Conservation (phyloP, 2,888 invertebrate genomes). For the Drosophila monieri region DNA sequence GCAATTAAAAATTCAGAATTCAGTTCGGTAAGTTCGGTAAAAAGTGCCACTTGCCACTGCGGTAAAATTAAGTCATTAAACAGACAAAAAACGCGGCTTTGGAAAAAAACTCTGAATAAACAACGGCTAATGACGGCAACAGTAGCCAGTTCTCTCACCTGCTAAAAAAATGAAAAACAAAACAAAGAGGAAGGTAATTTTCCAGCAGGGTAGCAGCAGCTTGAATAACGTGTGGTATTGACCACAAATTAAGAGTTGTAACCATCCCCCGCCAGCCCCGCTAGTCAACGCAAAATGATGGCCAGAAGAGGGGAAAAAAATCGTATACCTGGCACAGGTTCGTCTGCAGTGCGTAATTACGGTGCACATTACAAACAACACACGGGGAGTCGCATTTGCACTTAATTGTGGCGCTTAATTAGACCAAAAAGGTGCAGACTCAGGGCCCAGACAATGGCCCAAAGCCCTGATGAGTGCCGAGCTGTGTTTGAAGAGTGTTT, state of each 20-base stretch:
- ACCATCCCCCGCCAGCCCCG: conserved; percentile 38
- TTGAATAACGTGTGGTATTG: conserved; percentile 58
- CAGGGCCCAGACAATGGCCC: conserved; percentile 63
- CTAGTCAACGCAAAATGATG: conserved; percentile 32
- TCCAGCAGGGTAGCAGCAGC: conserved; percentile 44
- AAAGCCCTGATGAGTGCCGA: conserved; percentile 40
- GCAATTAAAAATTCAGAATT: conserved; percentile 1
- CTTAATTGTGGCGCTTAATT: conserved; percentile 79
- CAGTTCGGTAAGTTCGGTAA: conserved; percentile 23
- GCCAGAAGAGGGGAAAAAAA: conserved; percentile 29
- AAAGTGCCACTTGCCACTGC: conserved; percentile 33
- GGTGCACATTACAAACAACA: conserved; percentile 67
- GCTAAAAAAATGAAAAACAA: conserved; percentile 24
- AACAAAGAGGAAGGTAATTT: conserved; percentile 55
- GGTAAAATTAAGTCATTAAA: conserved; percentile 71
- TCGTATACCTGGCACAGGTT: conserved; percentile 24
- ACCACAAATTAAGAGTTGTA: conserved; percentile 79
- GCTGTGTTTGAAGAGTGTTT: conserved; percentile 42
- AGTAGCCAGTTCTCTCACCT: conserved; percentile 48
- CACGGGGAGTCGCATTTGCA: conserved; percentile 66
- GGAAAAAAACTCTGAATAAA: conserved; percentile 37
- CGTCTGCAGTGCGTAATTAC: conserved; percentile 75
- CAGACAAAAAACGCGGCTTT: conserved; percentile 9
- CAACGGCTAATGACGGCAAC: conserved; percentile 46
- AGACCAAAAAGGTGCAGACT: conserved; percentile 74